A percentile compares a stretch with the other conserved stretches of the same genome.
Evolutionary conservation across 2,797 vertebrate genomes (phyloP).

Genomic region (Botia kubotai): DNA sequence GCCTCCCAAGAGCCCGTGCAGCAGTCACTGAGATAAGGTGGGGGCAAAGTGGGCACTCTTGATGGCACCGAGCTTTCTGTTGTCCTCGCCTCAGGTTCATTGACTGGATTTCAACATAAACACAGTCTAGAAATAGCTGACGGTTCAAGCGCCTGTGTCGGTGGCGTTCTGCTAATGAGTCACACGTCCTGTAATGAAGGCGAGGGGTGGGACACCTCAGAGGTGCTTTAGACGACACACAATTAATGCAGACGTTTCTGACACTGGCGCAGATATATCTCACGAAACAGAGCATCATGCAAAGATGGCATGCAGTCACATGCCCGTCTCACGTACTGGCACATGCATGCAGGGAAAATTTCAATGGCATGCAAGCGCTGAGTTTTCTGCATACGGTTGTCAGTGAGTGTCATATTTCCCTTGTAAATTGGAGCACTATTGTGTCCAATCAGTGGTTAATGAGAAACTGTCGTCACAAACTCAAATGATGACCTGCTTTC

Average conservation of each 20-base stretch:
- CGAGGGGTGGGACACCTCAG: slow-evolving; percentile 67
- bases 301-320: slow-evolving; percentile 57
- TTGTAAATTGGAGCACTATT: slow-evolving; percentile 73
- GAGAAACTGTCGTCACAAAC: slow-evolving; percentile 25
- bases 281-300: slow-evolving; percentile 41
- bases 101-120: slow-evolving; percentile 45
- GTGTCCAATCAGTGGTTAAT: slow-evolving; percentile 61
- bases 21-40: slow-evolving; percentile 73
- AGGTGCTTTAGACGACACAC: slow-evolving; percentile 45
- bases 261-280: slow-evolving; percentile 57
- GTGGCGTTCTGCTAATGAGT: slow-evolving; percentile 68
- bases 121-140: slow-evolving; percentile 22
- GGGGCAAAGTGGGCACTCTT: slow-evolving; percentile 62
- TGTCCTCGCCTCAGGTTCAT: slow-evolving; percentile 58
- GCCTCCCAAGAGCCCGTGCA: slow-evolving; percentile 79
- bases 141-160: slow-evolving; percentile 39
- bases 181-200: slow-evolving; percentile 62
- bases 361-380: slow-evolving; percentile 67
- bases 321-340: slow-evolving; percentile 42
- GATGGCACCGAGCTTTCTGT: slow-evolving; percentile 76
- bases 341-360: slow-evolving; percentile 61
- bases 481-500: slow-evolving; percentile 22
- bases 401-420: slow-evolving; percentile 72
- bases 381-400: slow-evolving; percentile 61
- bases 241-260: slow-evolving; percentile 54